phyloP scores from a whole-genome alignment of 1,140 invertebrate genomes.

The Drosophila nikananu region DNA sequence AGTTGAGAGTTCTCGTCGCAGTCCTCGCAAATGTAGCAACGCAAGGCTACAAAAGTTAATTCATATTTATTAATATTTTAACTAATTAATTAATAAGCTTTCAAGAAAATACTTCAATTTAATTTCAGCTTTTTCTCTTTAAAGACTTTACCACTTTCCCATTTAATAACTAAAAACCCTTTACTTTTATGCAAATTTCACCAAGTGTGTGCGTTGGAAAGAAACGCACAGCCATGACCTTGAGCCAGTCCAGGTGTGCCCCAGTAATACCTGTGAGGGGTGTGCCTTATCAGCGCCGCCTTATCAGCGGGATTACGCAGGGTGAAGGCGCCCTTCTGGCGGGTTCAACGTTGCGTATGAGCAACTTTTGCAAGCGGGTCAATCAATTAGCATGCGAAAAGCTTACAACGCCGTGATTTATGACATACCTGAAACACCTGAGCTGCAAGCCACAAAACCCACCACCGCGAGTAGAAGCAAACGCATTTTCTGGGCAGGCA shows the following conservation, averaged over 20 bases:
- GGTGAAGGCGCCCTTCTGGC: constrained; percentile 21
- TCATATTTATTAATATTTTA: not conserved
- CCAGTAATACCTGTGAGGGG: not conserved
- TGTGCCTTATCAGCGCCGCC: constrained; percentile 32
- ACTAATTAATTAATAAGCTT: not conserved
- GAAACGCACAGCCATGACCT: constrained; percentile 10
- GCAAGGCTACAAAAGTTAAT: constrained; percentile 49
- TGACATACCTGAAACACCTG: constrained; percentile 59
- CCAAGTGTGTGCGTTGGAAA: not conserved
- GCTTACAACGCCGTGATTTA: constrained; percentile 46
- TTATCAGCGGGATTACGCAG: constrained; percentile 41
- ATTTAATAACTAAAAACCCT: not conserved
- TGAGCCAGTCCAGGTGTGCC: constrained; percentile 5
- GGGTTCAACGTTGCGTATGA: constrained; percentile 50
- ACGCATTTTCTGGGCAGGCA: constrained; percentile 22
- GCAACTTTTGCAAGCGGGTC: constrained; percentile 42
- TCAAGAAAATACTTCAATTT: not conserved
- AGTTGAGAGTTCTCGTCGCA: constrained; percentile 65
- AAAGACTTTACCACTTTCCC: not conserved
- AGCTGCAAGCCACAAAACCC: constrained; percentile 9
- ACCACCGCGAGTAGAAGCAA: constrained; percentile 23
- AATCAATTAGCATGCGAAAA: constrained; percentile 44
- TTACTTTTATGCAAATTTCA: not conserved
- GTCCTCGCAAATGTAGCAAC: constrained; percentile 76
- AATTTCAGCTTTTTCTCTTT: not conserved